Evolutionary conservation across 64 coral and sea anemone genomes (phyloP), one percentile per base, ranked within the genome.

Genomic region (Porites australiensis): DNA sequence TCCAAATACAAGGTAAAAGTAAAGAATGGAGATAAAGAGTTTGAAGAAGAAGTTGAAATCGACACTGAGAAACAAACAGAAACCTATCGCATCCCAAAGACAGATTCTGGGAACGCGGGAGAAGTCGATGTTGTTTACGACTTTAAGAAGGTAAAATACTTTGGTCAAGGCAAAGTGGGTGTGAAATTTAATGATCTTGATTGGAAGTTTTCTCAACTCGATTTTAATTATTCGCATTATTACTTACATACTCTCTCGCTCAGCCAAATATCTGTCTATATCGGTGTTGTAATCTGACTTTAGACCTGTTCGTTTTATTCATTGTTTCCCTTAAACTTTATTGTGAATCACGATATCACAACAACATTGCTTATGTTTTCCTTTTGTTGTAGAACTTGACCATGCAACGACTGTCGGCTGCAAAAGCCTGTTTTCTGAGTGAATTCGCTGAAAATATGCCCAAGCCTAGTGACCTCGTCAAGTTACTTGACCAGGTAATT

Each of bases 361-460:
- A 64, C 13, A 64, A 64, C 13, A 64, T 11, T 15, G 62, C 13
- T 70, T 8, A 16, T n/a, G 64, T 68, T 68, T 68, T 16, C 27
- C n/a, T 3, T 70, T 70, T 20, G 13, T 16, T 70, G 18, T 22
- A 70, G 66, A 70, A 70, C 66, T 70, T 70, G 66, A 20, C n/a
- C 13, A 70, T 70, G 66, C 66, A 20, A 16, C 66, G 66, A 70
- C 10, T 70, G 15, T 70, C 64, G 16, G 65, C 9, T 6, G 45
- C 45, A 11, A 74, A 74, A 74, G 71, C 71, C 12, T 74, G 71
- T 74, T 74, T 74, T 46, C 27, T 74, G 71, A 48, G 71, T 74
- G 44, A 74, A 7, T 45, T 20, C 12, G 47, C 71, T 74, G 71
- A 74, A 49, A 20, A 48, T 74, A 45, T 11, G 8, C 71, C 71